Base-by-base conservation (phyloP, 2,888 invertebrate genomes). In the Notocelia uddmanniana region DNA sequence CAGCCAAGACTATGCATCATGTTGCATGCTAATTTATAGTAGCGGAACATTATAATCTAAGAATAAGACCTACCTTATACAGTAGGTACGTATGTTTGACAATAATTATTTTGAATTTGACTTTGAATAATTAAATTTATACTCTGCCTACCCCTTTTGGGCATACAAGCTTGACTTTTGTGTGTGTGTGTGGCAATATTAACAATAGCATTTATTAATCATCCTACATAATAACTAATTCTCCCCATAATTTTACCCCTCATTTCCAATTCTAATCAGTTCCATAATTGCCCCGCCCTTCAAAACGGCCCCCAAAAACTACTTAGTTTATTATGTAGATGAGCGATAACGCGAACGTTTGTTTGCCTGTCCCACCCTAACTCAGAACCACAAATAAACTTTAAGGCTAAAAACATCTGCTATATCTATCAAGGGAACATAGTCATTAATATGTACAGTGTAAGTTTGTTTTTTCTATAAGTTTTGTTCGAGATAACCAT, bases 241-340 rank as follows among this genome's bases (percentile, higher is more conserved):
- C 45, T 48, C 37, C 37, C 3, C 59, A 18, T 58, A 48, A 67
- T 23, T 41, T 60, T 26, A 23, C 21, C 45, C 5, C 45, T 21
- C 10, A 45, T 60, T 37, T 37, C 60, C 11, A 19, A 57, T 57
- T 57, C 18, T 34, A 60, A 60, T 60, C 60, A 60, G 26, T n/a
- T 45, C 45, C 45, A 18, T 6, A 13, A 11, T 18, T 21, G n/a
- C 31, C 62, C 62, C 21, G 6, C 23, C 26, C 63, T 19, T n/a
- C 58, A 45, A 21, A 19, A 26, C 21, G 18, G 21, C 10, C 59
- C 71, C 59, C 34, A 31, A 23, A 60, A 71, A n/a, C n/a, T 66
- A 70, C 71, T 45, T 66, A 34, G 21, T 41, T 58, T 60, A 69
- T 70, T 70, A 71, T 71, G 70, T 70, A 70, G 52, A 71, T 67